Evolutionary conservation across 2,888 invertebrate species (phyloP).

Genomic region (Epinotia nisella): DNA sequence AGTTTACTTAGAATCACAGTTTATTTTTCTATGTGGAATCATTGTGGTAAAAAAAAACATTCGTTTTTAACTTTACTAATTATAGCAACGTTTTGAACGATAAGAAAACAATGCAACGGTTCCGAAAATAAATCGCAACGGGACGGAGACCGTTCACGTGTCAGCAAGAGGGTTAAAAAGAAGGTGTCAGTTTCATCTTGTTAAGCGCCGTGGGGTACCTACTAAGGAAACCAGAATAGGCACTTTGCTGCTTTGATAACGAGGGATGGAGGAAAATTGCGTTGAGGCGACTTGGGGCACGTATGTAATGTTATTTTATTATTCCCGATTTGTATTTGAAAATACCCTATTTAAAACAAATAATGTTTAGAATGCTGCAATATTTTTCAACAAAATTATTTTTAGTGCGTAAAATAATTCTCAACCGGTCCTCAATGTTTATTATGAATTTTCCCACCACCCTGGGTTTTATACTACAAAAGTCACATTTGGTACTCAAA

Average conservation of each 20-base stretch:
- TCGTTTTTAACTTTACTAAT: constrained; percentile 3
- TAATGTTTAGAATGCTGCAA: too few relatives aligned
- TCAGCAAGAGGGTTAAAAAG: constrained; percentile 56
- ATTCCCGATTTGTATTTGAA: neutral
- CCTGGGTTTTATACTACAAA: too few relatives aligned
- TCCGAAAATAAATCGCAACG: constrained; percentile 28
- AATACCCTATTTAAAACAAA: too few relatives aligned
- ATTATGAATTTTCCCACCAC: too few relatives aligned
- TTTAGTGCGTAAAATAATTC: too few relatives aligned
- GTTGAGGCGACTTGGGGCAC: neutral
- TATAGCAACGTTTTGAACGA: neutral
- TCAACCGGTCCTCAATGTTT: too few relatives aligned
- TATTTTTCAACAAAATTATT: too few relatives aligned
- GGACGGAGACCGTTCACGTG: constrained; percentile 42
- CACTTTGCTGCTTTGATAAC: neutral
- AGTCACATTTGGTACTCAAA: too few relatives aligned
- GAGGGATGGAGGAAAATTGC: constrained; percentile 11
- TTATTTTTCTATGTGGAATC: neutral
- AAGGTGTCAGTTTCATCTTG: constrained; percentile 25
- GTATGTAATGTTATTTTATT: neutral
- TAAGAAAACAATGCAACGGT: constrained; percentile 8
- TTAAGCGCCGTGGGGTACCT: constrained; percentile 9
- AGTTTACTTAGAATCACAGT: neutral
- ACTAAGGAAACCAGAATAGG: constrained; percentile 30
- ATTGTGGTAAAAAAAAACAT: neutral